Evolutionary conservation across 2,888 invertebrate genomes (phyloP), one percentile per base, ranked within the genome.

Genomic region (Oscheius sp.): DNA sequence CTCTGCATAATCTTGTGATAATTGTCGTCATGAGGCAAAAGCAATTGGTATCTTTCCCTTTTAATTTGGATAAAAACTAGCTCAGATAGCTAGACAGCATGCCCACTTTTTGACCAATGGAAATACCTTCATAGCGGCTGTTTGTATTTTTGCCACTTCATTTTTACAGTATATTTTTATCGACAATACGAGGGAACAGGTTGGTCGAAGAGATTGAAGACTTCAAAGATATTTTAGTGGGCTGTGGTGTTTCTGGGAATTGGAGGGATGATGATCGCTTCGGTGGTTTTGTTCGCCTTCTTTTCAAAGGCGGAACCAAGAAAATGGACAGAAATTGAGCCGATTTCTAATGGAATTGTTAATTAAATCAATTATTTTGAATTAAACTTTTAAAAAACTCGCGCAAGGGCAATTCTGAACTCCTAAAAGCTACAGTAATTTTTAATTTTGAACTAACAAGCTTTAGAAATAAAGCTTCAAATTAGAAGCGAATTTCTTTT

Each of bases 61-160:
- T 37, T 37, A 37, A 10, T 37, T 15, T 10, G 37, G 15, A 37
- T 8, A 37, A 37, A 10, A 37, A 37, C 20, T 5, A 23, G 65
- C 69, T 55, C 68, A 75, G 75, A 50, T 70, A 5, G 69, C 75
- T 12, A 69, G 65, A 5, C 65, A 75, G 39, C 71, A 75, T 61
- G 67, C 67, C 20, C 73, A 75, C 31, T 42, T 75, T 25, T 53
- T 75, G 17, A 73, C 73, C 0, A 75, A 75, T 45, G 75, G 75
- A 6, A 75, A 75, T 33, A 73, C 73, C 2, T 48, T 73, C 17
- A 71, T 71, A 29, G 75, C 73, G 2, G 75, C 73, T 10, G 17
- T 73, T 1, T 71, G 71, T 50, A 55, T 73, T 4, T 73, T 71
- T 58, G 39, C 61, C 12, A 66, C 70, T 8, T 73, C 75, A 2